These are phyloP conservation scores for Antechinus stuartii DNA, from an alignment of 2,113 vertebrate species.

Conservation along the genomic window DNA sequence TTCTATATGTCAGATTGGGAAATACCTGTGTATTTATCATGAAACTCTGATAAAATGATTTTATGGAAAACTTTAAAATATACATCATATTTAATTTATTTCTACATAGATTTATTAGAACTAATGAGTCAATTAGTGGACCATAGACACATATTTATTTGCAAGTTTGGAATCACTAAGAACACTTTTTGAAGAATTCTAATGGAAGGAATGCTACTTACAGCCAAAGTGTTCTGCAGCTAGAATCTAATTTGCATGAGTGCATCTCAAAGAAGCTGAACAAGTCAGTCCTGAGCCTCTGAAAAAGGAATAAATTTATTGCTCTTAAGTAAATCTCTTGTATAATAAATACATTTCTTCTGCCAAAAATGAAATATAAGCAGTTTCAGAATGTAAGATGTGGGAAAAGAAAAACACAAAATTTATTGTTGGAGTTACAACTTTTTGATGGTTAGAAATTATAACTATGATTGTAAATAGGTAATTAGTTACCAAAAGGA, in stretches of 20 bases:
- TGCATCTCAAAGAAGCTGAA: not conserved
- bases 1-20: not conserved
- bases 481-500: not conserved
- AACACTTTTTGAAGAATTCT: not conserved
- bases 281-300: not conserved
- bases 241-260: not conserved
- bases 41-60: not conserved
- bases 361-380: not conserved
- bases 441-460: not conserved
- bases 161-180: not conserved
- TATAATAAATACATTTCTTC: not conserved
- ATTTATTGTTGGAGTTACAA: not conserved
- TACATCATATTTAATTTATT: not conserved
- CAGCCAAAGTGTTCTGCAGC: not conserved
- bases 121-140: not conserved
- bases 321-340: not conserved
- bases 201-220: not conserved
- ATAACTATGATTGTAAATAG: not conserved
- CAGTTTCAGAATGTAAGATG: not conserved
- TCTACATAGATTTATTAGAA: not conserved
- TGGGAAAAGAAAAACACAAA: not conserved
- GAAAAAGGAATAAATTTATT: not conserved
- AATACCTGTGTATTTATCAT: not conserved
- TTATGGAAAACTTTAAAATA: not conserved
- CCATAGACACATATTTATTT: not conserved